phyloP scores from a whole-genome alignment of 2,888 invertebrate genomes.

The Noctua janthe region DNA sequence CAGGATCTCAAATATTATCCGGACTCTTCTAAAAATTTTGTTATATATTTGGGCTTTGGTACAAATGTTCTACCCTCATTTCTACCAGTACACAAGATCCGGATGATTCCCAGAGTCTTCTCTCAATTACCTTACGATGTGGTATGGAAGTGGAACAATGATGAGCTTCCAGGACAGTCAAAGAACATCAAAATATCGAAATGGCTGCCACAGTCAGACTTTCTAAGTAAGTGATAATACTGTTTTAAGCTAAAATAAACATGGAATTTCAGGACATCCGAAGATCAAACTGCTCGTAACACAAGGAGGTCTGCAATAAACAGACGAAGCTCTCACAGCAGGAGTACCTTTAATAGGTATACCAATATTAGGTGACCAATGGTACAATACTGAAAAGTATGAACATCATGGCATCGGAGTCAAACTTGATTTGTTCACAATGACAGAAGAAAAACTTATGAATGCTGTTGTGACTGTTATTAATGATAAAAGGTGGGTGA shows the following conservation, averaged over 20 bases:
- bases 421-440: slow-evolving; percentile 64
- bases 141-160: slow-evolving; percentile 84
- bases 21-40: slow-evolving; percentile 81
- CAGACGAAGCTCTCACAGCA: slow-evolving; percentile 68
- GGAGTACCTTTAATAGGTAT: slow-evolving; percentile 83
- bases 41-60: slow-evolving; percentile 85
- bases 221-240: slow-evolving; percentile 47
- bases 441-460: slow-evolving; percentile 73
- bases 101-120: slow-evolving; percentile 67
- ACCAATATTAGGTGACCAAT: slow-evolving; percentile 84
- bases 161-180: slow-evolving; percentile 75
- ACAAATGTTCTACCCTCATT: slow-evolving; percentile 77
- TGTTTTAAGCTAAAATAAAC: too few species aligned
- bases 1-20: slow-evolving; percentile 79
- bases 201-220: slow-evolving; percentile 83
- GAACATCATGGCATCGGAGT: slow-evolving; percentile 74
- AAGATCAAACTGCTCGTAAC: slow-evolving; percentile 87
- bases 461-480: slow-evolving; percentile 70
- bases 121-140: slow-evolving; percentile 82
- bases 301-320: slow-evolving; percentile 86
- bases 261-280: slow-evolving; percentile 28
- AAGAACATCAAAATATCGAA: slow-evolving; percentile 81
- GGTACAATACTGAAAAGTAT: slow-evolving; percentile 80
- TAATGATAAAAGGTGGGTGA: slow-evolving; percentile 70
- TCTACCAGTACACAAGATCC: slow-evolving; percentile 74